These are phyloP conservation scores for Phengaris alcon DNA, from an alignment of 2,888 invertebrate species.

Conservation along the genomic window DNA sequence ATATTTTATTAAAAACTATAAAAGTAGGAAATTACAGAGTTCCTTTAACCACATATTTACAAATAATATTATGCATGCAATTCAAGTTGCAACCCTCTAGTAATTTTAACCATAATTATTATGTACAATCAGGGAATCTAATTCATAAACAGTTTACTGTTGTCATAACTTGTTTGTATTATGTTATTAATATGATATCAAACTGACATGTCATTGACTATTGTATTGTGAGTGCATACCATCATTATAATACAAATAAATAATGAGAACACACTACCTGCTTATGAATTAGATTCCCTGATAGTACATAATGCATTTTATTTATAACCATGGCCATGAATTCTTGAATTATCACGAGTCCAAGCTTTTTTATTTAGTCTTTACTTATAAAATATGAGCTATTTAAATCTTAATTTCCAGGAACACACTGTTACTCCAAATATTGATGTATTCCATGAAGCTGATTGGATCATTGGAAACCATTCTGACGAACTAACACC, in stretches of 20 bases:
- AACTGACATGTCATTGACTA: no score
- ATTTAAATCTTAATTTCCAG: constrained; percentile 58
- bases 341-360: no score
- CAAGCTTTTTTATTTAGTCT: no score
- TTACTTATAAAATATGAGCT: not conserved
- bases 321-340: no score
- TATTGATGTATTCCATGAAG: constrained; percentile 82
- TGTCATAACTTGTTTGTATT: no score
- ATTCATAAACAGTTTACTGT: no score
- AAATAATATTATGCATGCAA: not conserved
- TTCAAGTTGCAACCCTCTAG: not conserved
- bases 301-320: not conserved
- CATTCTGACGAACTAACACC: constrained; percentile 99
- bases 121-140: not conserved
- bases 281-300: no score
- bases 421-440: constrained; percentile 84
- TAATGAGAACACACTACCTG: no score
- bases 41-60: not conserved
- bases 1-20: constrained; percentile 27
- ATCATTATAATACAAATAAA: no score
- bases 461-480: constrained; percentile 97
- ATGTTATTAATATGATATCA: no score
- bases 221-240: no score
- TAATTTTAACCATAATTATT: not conserved
- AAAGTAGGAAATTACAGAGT: not conserved